Evolutionary conservation across 2,888 invertebrate species (phyloP).

Genomic region (Iselma pallidipennis): DNA sequence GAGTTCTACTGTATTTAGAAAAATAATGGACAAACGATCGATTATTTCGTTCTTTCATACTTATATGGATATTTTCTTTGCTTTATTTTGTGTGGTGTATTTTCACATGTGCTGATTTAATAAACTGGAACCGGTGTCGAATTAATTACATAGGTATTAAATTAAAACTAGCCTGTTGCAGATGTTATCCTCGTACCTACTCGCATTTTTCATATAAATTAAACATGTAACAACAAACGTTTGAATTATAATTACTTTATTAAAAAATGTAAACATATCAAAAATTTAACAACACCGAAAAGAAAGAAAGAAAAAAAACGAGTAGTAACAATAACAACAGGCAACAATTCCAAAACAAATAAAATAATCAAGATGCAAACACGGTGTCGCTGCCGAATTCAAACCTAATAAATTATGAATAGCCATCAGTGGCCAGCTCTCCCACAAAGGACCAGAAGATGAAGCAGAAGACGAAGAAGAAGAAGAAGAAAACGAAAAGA

Average conservation of each 20-base stretch:
- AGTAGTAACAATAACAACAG: neutral
- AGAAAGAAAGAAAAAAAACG: too few relatives aligned
- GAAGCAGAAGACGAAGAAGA: neutral
- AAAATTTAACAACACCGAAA: too few relatives aligned
- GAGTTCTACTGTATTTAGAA: too few relatives aligned
- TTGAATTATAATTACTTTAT: too few relatives aligned
- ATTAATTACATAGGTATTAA: neutral
- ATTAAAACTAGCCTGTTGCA: neutral
- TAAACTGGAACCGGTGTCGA: neutral
- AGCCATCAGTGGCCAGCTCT: slow-evolving; percentile 26
- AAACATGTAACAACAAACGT: neutral
- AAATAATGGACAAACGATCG: too few relatives aligned
- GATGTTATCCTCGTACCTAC: neutral
- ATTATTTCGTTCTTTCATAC: neutral
- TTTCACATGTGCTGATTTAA: neutral
- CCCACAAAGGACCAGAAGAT: slow-evolving; percentile 18
- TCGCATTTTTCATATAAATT: neutral
- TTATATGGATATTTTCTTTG: too few relatives aligned
- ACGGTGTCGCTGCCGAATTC: slow-evolving; percentile 38
- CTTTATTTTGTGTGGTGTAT: neutral
- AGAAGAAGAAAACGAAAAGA: slow-evolving; percentile 14
- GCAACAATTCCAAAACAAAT: slow-evolving; percentile 15
- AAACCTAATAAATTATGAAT: slow-evolving; percentile 34
- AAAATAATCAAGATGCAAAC: slow-evolving; percentile 28
- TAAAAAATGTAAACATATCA: neutral